Evolutionary conservation across 1,140 invertebrate species (phyloP).

Genomic region (Sitobion miscanthi): DNA sequence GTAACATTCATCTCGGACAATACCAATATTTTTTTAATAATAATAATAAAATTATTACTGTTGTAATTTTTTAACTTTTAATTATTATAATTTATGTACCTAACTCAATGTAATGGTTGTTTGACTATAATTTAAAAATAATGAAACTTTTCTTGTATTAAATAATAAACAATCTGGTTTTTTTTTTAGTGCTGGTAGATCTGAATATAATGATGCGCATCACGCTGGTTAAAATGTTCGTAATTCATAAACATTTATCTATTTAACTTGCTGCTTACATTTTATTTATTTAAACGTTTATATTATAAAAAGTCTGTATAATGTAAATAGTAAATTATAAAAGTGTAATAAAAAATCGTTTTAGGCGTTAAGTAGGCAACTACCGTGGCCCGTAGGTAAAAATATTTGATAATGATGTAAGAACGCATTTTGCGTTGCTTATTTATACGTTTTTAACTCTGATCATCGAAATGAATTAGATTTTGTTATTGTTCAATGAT

Average conservation of each 20-base stretch:
- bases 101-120: not conserved
- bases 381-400: not conserved
- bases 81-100: not conserved
- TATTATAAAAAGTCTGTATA: not conserved
- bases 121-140: not conserved
- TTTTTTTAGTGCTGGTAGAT: not conserved
- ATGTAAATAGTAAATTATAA: not conserved
- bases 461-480: not conserved
- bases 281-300: not conserved
- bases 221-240: not conserved
- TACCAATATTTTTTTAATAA: too few species aligned
- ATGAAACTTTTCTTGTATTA: not conserved
- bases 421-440: not conserved
- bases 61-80: not conserved
- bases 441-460: not conserved
- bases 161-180: not conserved
- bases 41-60: too few species aligned
- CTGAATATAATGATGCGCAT: not conserved
- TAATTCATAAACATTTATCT: not conserved
- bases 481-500: constrained; percentile 20
- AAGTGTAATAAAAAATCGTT: not conserved
- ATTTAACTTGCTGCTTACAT: not conserved
- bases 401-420: not conserved
- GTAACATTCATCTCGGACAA: too few species aligned
- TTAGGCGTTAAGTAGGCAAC: constrained; percentile 11